Evolutionary conservation across 2,888 invertebrate species (phyloP), one percentile per base, ranked within the genome.

Genomic region (Neuroscelio doddi): DNA sequence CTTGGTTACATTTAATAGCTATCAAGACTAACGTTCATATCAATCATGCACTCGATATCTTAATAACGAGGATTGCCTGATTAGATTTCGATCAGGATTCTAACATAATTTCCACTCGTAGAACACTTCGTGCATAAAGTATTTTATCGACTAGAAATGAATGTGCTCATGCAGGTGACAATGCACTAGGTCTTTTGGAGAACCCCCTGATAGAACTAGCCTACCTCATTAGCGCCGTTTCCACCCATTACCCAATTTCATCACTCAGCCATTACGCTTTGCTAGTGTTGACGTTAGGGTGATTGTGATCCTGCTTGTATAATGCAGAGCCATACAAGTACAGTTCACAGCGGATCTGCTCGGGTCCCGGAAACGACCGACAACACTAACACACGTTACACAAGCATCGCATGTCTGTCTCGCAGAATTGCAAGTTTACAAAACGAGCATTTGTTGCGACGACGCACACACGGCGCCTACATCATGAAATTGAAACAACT

Each of bases 391-490:
- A 58, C 46, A 56, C 27, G 24, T 27, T 34, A 34, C 45, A 44
- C 39, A 27, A 26, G 50, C 14, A 45, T 29, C 42, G 32, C 38
- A 39, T 50, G 58, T 51, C 58, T 49, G 49, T 44, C 42, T 50
- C 45, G 58, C 38, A 50, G 50, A 51, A 58, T 50, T 57, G 57
- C 57, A 50, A 57, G 57, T 50, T 57, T 58, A 58, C 58, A 50
- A 58, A 58, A 50, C 50, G 45, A 50, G 58, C 50, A 45, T 50
- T 57, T 57, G 49, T 42, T 49, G 34, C 49, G 41, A 42, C 41
- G 46, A 30, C 42, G 56, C 47, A 47, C 47, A 49, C 47, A 49
- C n/a, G 42, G 27, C 49, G 55, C 46, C 16, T 55, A 38, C 30
- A 39, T 56, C 57, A 49, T 57, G 49, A 57, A 57, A 57, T 42